Evolutionary conservation across 2,888 invertebrate species (phyloP).

Genomic region (Caenorhabditis becei): DNA sequence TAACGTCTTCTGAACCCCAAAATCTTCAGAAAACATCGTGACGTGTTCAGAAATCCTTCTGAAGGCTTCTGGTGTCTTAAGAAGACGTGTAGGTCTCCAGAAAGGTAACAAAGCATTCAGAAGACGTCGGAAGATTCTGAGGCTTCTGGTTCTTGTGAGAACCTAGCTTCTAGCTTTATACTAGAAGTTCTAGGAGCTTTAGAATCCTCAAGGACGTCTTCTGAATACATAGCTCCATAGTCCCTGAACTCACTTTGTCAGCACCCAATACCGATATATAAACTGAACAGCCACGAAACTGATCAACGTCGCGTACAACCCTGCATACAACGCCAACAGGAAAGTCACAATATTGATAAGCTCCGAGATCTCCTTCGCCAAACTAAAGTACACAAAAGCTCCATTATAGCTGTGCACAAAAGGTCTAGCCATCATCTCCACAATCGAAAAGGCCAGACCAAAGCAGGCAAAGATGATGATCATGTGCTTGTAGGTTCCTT

Average conservation of each 20-base stretch:
- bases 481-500: slow-evolving; percentile 45
- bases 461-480: slow-evolving; percentile 36
- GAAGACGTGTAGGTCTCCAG: too few species aligned
- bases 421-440: slow-evolving; percentile 37
- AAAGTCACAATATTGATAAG: slow-evolving; percentile 23
- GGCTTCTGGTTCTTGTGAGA: too few species aligned
- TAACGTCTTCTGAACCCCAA: too few species aligned
- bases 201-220: slow-evolving; percentile 17
- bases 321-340: slow-evolving; percentile 29
- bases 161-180: too few species aligned
- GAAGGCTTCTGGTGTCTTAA: too few species aligned
- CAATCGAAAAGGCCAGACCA: slow-evolving; percentile 29
- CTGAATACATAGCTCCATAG: too few species aligned
- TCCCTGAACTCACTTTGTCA: slow-evolving; percentile 13
- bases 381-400: slow-evolving; percentile 40
- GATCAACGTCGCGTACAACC: slow-evolving; percentile 25
- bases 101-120: too few species aligned
- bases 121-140: too few species aligned
- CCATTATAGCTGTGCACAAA: slow-evolving; percentile 45
- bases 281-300: slow-evolving; percentile 43
- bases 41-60: too few species aligned
- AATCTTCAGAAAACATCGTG: too few species aligned
- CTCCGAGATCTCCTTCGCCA: slow-evolving; percentile 38
- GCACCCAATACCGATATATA: slow-evolving; percentile 28
- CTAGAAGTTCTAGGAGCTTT: slow-evolving; percentile 11